Percentiles rank a stretch among this genome's conserved stretches.
These are phyloP conservation scores for Tinamus major DNA, from an alignment of 2,797 vertebrate genomes.

Conservation along the genomic window DNA sequence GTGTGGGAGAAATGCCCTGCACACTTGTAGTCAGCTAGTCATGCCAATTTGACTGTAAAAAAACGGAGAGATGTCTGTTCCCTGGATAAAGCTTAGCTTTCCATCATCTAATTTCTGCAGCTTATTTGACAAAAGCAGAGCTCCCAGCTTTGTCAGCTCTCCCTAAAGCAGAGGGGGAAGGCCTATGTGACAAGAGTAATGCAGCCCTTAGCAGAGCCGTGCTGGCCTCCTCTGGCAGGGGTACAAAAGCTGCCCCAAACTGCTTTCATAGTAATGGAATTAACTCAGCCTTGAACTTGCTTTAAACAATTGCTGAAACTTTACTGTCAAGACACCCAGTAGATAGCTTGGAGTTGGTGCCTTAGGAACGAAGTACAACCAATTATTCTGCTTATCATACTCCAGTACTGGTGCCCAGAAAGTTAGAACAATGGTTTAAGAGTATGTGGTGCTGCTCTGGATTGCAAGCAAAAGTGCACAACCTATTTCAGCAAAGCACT, in stretches of 20 bases:
- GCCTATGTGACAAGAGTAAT: not conserved
- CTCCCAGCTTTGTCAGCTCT: not conserved
- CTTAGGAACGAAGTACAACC: not conserved
- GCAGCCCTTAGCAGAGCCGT: not conserved
- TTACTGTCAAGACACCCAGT: not conserved
- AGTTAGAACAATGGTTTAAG: not conserved
- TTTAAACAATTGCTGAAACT: not conserved
- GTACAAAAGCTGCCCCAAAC: fast-evolving
- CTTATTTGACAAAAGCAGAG: not conserved
- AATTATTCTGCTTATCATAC: not conserved
- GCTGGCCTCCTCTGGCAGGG: not conserved
- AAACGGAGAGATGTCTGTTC: not conserved
- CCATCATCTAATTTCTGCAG: not conserved
- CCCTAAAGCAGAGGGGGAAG: not conserved
- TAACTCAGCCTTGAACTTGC: not conserved
- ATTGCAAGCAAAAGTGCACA: not conserved
- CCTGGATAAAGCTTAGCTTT: not conserved
- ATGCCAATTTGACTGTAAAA: too few species aligned
- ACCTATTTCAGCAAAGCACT: not conserved
- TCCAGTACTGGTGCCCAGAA: not conserved
- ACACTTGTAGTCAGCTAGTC: too few species aligned
- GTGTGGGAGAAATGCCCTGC: not conserved
- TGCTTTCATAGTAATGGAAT: not conserved
- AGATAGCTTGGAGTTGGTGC: not conserved
- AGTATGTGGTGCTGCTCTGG: not conserved